These are phyloP conservation scores for Emmelina monodactyla DNA, from an alignment of 2,888 invertebrate species.

Conservation along the genomic window DNA sequence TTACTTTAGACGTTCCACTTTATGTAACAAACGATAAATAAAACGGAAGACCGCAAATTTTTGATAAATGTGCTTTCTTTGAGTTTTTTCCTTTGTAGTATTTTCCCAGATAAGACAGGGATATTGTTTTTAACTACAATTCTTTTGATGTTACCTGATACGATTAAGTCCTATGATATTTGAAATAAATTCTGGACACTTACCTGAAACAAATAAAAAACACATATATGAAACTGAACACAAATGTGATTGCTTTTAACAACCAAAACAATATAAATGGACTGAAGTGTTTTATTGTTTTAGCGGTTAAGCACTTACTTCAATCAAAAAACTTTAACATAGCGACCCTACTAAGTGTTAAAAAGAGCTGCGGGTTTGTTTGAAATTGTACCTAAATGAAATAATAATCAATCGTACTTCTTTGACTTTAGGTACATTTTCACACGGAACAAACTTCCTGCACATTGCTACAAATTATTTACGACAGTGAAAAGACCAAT, in stretches of 20 bases:
- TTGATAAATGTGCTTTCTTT: not conserved
- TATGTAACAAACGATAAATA: not conserved
- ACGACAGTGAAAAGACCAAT: conserved; percentile 49
- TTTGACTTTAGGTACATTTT: conserved; percentile 17
- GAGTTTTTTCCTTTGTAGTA: not conserved
- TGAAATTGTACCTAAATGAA: conserved; percentile 17
- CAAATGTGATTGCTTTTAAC: not conserved
- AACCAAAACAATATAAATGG: no score
- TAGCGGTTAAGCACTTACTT: conserved; percentile 36
- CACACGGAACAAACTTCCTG: conserved; percentile 18
- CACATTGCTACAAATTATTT: conserved; percentile 48
- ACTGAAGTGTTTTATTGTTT: conserved; percentile 31
- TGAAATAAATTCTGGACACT: conserved; percentile 27
- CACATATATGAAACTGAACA: conserved; percentile 8
- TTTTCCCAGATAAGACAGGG: no score
- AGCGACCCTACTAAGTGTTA: conserved; percentile 30
- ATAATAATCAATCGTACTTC: not conserved
- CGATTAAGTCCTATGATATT: no score
- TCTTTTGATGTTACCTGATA: no score
- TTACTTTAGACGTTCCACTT: not conserved
- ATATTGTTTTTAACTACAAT: no score
- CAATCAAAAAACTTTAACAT: conserved; percentile 42
- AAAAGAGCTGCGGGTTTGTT: conserved; percentile 30
- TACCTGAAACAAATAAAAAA: conserved; percentile 41
- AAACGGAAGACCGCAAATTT: not conserved